These are phyloP conservation scores for Carabus problematicus DNA, from an alignment of 2,888 invertebrate species.

Conservation along the genomic window DNA sequence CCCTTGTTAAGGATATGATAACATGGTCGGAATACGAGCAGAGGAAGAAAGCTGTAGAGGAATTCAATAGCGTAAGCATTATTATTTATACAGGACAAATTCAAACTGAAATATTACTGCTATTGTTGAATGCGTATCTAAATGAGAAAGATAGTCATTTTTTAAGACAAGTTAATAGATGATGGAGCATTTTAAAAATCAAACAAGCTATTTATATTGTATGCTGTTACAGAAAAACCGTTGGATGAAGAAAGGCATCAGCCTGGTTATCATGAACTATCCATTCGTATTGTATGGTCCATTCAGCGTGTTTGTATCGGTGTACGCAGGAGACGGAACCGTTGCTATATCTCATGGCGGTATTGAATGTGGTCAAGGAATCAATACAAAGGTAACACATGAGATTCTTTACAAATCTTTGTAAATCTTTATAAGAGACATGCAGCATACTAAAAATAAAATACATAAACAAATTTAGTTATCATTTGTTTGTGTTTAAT, in stretches of 20 bases:
- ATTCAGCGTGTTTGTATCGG: slow-evolving; percentile 67
- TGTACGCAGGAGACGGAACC: slow-evolving; percentile 75
- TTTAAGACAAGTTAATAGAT: no score
- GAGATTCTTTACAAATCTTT: no score
- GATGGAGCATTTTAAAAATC: no score
- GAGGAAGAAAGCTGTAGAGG: slow-evolving; percentile 62
- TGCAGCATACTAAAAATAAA: no score
- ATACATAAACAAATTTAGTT: no score
- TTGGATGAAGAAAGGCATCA: slow-evolving; percentile 81
- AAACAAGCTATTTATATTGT: no score
- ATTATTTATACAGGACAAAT: no score
- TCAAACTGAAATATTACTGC: no score
- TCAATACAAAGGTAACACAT: slow-evolving; percentile 72
- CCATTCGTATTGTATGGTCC: slow-evolving; percentile 63
- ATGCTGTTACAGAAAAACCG: slow-evolving; percentile 66
- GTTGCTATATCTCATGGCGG: slow-evolving; percentile 77
- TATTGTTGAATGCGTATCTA: no score
- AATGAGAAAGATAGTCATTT: no score
- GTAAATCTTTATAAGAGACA: no score
- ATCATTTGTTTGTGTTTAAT: no score
- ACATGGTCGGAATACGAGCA: slow-evolving; percentile 60
- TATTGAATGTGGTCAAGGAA: slow-evolving; percentile 82
- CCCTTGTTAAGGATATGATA: slow-evolving; percentile 24
- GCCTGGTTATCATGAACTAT: slow-evolving; percentile 74
- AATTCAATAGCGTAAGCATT: slow-evolving; percentile 62